Conservation (phyloP, 2,888 invertebrate species). For the Aphidoletes aphidimyza region DNA sequence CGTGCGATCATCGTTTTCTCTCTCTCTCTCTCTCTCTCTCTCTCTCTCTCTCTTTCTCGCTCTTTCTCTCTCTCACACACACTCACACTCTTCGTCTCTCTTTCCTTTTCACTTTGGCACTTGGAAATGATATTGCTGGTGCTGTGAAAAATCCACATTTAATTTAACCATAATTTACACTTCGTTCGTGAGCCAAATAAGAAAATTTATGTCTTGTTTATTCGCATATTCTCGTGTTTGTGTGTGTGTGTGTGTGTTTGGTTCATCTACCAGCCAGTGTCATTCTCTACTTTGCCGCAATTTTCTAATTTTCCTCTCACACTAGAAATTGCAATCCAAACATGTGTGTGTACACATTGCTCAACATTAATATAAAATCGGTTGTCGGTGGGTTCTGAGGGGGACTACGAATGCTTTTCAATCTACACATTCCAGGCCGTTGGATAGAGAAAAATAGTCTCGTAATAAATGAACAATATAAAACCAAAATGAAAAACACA, state of each 20-base stretch:
- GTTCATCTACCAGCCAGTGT: not conserved
- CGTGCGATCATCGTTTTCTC: not conserved
- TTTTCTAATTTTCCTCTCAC: not conserved
- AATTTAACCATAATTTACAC: constrained; percentile 44
- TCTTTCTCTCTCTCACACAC: not conserved
- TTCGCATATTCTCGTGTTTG: not conserved
- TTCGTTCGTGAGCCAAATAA: constrained; percentile 51
- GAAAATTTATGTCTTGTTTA: constrained; percentile 38
- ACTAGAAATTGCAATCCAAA: not conserved
- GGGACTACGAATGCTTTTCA: not conserved
- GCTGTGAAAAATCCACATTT: constrained; percentile 11
- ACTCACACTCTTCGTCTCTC: not conserved
- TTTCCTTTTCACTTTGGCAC: not conserved
- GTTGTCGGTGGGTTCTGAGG: not conserved
- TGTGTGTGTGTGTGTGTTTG: not conserved
- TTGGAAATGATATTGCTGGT: not conserved
- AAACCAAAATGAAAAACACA: constrained; percentile 34
- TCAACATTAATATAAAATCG: not conserved
- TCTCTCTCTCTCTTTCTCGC: not conserved
- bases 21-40: not conserved
- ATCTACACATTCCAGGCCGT: not conserved
- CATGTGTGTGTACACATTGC: not conserved
- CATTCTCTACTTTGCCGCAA: not conserved
- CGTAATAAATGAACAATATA: constrained; percentile 23
- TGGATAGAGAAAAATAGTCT: not conserved